Conservation (phyloP, 2,797 vertebrate genomes). For the Cyclura pinguis region DNA sequence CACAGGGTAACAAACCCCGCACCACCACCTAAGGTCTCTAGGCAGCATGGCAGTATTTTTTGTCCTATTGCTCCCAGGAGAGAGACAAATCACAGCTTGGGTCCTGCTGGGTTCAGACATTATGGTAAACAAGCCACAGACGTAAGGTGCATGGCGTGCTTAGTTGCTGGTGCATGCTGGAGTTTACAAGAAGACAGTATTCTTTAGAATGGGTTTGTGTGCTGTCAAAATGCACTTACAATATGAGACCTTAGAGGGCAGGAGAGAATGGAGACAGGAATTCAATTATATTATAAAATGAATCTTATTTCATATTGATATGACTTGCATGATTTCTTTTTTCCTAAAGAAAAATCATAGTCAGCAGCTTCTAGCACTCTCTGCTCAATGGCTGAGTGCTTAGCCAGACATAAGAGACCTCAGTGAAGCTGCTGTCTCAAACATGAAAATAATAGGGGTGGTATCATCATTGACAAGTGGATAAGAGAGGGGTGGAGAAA, state of each 20-base stretch:
- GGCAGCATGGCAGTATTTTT: too few species aligned
- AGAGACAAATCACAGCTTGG: too few species aligned
- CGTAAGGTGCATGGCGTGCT: neutral
- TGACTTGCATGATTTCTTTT: neutral
- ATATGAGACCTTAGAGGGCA: too few species aligned
- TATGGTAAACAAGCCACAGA: neutral
- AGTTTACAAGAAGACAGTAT: too few species aligned
- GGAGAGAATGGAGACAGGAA: too few species aligned
- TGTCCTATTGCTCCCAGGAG: too few species aligned
- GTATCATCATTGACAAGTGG: neutral
- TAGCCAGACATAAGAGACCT: neutral
- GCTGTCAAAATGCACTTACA: too few species aligned
- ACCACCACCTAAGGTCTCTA: too few species aligned
- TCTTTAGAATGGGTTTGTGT: too few species aligned
- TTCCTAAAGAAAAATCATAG: neutral
- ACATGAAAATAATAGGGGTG: neutral
- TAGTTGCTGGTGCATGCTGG: neutral
- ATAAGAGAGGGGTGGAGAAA: neutral
- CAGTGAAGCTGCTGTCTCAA: neutral
- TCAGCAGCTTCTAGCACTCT: neutral
- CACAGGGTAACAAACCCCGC: too few species aligned
- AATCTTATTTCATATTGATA: neutral
- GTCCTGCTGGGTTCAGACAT: neutral
- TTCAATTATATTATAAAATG: neutral
- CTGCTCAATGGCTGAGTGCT: neutral